Evolutionary conservation across 2,113 vertebrate species (phyloP), one percentile per base, ranked within the genome.

Genomic region (Triplophysa tibetana): DNA sequence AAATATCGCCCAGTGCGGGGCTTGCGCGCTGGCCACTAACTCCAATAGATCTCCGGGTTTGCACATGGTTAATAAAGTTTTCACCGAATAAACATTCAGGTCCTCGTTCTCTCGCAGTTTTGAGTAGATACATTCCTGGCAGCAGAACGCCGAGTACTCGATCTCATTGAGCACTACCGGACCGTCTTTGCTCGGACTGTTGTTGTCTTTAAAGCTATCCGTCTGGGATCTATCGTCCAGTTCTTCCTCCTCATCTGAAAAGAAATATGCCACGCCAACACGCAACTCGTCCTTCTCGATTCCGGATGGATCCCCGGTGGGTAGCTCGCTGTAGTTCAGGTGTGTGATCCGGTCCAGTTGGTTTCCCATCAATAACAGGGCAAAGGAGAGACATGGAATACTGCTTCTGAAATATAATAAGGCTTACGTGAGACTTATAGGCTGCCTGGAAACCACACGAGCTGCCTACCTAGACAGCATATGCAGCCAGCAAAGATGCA

Each of bases 281-380:
- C 98, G 94, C 86, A 99, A 93, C 91, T 99, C 98, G 95, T 99
- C 98, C 89, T 98, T 97, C 93, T 99, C 98, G 81, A 98, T 94
- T 88, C 98, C 98, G 84, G 97, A 98, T 84, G 98, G 98, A 93
- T 99, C 98, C 87, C 98, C 98, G 60, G 98, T 99, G 90, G 98
- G 98, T 94, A 99, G 90, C 89, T 99, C 98, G 91, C 97, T 99
- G 93, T 99, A 99, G 95, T 93, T 98, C 92, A 99, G 96, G 94
- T 98, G 97, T 90, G 97, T 99, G 94, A 99, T 98, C 94, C 98
- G 96, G 92, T 98, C 98, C 94, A 99, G 96, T 98, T 99, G 98
- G 92, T 99, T 99, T 95, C 98, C 98, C 98, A 99, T 99, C 98
- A 98, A 98, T 96, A 95, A 95, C 93, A 92, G 89, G 94, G 92